Percentiles rank a stretch among this genome's conserved stretches.
phyloP scores from a whole-genome alignment of 2,113 vertebrate species.

The Panthera tigris region DNA sequence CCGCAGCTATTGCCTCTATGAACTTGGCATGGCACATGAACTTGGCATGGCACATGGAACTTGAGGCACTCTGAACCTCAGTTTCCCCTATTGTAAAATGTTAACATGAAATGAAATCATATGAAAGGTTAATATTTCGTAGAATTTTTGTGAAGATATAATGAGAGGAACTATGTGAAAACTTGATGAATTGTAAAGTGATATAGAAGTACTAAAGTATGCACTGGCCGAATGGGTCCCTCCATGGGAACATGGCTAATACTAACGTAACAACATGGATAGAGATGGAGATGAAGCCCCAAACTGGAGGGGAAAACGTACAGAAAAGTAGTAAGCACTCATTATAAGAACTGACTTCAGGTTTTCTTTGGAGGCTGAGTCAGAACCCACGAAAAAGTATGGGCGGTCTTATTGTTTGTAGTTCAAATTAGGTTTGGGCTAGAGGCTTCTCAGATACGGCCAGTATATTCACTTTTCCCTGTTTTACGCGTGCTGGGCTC shows the following conservation, averaged over 20 bases:
- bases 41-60: too few species aligned
- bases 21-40: neutral
- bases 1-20: neutral
- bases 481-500: accelerated
- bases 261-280: neutral
- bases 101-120: neutral
- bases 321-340: neutral
- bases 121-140: neutral
- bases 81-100: slow-evolving; percentile 42
- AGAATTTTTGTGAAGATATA: neutral
- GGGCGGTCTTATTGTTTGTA: neutral
- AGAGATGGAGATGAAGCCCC: neutral
- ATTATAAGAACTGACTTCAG: neutral
- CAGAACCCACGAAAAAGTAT: neutral
- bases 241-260: neutral
- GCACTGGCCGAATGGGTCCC: neutral
- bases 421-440: neutral
- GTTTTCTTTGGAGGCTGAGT: neutral
- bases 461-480: neutral
- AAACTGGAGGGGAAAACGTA: neutral
- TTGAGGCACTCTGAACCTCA: neutral
- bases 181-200: neutral
- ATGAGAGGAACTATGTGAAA: neutral
- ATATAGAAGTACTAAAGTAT: neutral
- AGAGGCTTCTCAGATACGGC: neutral